Evolutionary conservation across 2,888 invertebrate species (phyloP).

Genomic region (Lamellibrachia columna): DNA sequence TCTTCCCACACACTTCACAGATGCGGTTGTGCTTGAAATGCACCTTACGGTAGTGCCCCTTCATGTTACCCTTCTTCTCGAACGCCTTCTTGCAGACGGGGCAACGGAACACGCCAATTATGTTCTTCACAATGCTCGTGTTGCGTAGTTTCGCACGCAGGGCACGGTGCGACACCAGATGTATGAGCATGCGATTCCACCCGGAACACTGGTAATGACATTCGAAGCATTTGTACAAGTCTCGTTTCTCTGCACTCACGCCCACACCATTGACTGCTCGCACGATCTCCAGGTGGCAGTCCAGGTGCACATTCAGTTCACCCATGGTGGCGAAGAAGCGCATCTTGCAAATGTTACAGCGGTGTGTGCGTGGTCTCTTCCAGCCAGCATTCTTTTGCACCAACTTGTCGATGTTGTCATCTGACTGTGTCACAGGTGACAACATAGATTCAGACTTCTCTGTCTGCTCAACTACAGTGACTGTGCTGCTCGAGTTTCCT

Average conservation of each 20-base stretch:
- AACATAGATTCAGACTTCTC: not conserved
- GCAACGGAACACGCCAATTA: constrained; percentile 35
- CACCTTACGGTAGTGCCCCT: constrained; percentile 31
- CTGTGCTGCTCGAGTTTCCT: not conserved
- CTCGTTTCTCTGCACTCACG: not conserved
- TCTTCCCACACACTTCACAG: constrained; percentile 33
- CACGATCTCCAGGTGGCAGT: constrained; percentile 25
- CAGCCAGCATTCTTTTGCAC: not conserved
- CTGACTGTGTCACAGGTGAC: not conserved
- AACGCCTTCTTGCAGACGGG: constrained; percentile 36
- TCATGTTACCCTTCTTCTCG: constrained; percentile 36
- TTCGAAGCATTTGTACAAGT: constrained; percentile 31
- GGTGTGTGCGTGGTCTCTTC: not conserved
- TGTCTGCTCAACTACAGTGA: not conserved
- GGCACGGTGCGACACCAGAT: constrained; percentile 33
- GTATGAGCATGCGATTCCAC: constrained; percentile 35
- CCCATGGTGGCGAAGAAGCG: constrained; percentile 32
- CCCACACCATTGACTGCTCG: not conserved
- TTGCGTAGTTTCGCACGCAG: constrained; percentile 23
- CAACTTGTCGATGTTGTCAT: not conserved
- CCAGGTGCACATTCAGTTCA: constrained; percentile 35
- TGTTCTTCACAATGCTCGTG: constrained; percentile 27
- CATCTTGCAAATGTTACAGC: constrained; percentile 32
- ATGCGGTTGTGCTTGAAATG: constrained; percentile 33
- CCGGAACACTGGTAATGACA: constrained; percentile 19